Evolutionary conservation across 2,797 vertebrate species (phyloP).

Genomic region (Sphaeramia orbicularis): DNA sequence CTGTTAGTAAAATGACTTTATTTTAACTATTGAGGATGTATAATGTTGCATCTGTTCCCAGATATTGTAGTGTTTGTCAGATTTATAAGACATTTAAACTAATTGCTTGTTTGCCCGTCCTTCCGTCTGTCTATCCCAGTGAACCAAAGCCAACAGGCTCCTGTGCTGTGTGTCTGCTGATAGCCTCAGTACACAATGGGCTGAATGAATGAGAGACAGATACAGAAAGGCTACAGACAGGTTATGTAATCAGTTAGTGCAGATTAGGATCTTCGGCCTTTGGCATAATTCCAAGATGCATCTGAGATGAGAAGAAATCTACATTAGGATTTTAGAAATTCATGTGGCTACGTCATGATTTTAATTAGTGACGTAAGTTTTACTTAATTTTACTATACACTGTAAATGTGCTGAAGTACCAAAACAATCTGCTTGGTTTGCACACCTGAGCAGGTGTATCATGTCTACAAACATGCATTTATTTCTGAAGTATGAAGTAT

Average conservation of each 20-base stretch:
- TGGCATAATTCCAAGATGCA: conserved; percentile 54
- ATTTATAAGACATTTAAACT: conserved; percentile 48
- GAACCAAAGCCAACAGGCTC: conserved; percentile 49
- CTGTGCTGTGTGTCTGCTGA: conserved; percentile 64
- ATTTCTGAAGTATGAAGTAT: neutral
- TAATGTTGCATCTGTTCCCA: conserved; percentile 25
- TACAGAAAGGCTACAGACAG: conserved; percentile 38
- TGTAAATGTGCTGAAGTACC: neutral
- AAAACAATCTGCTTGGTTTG: neutral
- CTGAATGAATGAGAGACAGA: conserved; percentile 41
- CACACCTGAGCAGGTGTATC: neutral
- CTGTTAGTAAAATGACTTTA: neutral
- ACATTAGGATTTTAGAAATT: conserved; percentile 26
- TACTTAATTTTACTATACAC: neutral
- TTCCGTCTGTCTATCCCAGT: conserved; percentile 16
- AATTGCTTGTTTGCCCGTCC: conserved; percentile 26
- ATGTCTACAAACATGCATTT: neutral
- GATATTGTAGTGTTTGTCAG: conserved; percentile 15
- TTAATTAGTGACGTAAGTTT: too few species aligned
- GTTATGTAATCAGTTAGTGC: conserved; percentile 75
- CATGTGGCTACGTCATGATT: too few species aligned
- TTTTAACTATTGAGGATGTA: conserved; percentile 1
- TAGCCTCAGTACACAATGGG: conserved; percentile 66
- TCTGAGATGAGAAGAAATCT: conserved; percentile 29
- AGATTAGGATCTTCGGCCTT: conserved; percentile 76